Conservation (phyloP, 1,140 invertebrate species). For the Trachelipus rathkii region DNA sequence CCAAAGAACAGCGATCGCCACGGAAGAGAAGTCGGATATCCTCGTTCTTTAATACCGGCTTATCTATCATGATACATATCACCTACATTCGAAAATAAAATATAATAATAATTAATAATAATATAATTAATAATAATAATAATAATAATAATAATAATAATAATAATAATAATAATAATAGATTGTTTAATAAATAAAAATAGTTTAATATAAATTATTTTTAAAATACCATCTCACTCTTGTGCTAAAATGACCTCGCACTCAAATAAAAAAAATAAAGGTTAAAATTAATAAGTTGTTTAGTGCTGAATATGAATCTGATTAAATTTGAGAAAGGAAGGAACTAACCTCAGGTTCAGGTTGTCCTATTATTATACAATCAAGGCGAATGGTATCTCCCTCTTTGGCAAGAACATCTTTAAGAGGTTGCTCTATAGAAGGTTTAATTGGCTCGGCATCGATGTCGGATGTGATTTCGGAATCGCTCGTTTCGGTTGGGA, state of each 20-base stretch:
- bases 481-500: constrained; percentile 68
- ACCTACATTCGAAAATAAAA: constrained; percentile 54
- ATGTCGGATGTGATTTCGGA: constrained; percentile 65
- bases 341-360: constrained; percentile 70
- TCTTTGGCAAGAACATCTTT: constrained; percentile 66
- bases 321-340: no score
- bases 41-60: constrained; percentile 73
- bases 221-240: no score
- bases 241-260: no score
- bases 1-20: constrained; percentile 71
- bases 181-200: no score
- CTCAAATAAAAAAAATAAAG: no score
- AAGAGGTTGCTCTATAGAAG: constrained; percentile 66
- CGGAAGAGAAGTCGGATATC: constrained; percentile 76
- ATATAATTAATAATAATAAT: no score
- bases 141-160: no score
- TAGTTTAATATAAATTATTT: no score
- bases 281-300: no score
- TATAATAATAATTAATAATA: background rate
- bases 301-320: no score
- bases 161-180: no score
- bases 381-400: constrained; percentile 65
- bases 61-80: constrained; percentile 78
- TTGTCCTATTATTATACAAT: constrained; percentile 76
- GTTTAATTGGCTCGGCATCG: constrained; percentile 61